Base-by-base conservation (phyloP, 2,888 invertebrate species). In the Germaria angustata region DNA sequence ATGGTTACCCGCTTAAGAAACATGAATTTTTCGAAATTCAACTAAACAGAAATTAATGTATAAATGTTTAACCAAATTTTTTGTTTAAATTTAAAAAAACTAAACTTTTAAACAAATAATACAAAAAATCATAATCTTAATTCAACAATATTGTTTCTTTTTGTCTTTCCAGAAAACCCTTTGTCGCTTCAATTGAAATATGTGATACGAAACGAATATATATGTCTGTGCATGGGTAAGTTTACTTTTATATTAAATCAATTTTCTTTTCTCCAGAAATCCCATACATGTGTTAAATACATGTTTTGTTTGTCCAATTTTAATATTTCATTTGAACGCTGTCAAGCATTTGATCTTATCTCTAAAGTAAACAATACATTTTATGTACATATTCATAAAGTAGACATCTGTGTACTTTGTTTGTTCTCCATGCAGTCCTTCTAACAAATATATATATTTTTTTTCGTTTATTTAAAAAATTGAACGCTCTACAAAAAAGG, bases 151-250 rank as follows among this genome's bases (percentile, higher is more conserved):
- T 57, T 20, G 6, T n/a, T 34, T 20, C 11, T 57, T 11, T 36
- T 57, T 57, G 11, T 57, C 13, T 34, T 49, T 34, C 8, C n/a
- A 65, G 51, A 17, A 51, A 72, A 32, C 17, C 15, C 2, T 44
- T 46, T 57, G 44, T 36, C 32, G 63, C 20, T 57, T 11, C 17
- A 65, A 34, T 5, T 22, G 17, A 32, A 24, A n/a, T 2, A 15
- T 22, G 49, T 63, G 15, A 7, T 44, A 34, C 2, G 3, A 46
- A 17, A 63, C 11, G 11, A 36, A 44, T 20, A 53, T 11, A n/a
- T 8, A 7, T 39, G 7, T 46, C 13, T 5, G 24, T 34, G n/a
- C 36, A 57, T 75, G 57, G 66, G 65, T 75, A 57, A 75, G 75
- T 66, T 36, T 22, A 53, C 6, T 11, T 32, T 39, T 59, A 66